Evolutionary conservation across 2,888 invertebrate genomes (phyloP).

Genomic region (Aethes cnicana): DNA sequence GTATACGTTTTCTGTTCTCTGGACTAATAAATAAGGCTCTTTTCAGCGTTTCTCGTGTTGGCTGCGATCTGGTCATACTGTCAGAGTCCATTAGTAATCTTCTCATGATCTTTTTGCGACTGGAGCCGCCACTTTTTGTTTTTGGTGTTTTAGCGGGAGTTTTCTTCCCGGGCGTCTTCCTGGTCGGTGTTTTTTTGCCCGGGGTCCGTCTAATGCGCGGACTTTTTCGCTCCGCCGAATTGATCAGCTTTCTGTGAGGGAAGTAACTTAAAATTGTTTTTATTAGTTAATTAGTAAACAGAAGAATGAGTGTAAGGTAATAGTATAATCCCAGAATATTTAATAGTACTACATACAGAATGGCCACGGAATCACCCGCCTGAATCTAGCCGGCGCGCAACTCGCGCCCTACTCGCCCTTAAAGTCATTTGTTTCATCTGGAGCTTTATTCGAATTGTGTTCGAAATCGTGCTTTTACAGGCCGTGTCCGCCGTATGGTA

Average conservation of each 20-base stretch:
- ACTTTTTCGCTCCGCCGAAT: slow-evolving; percentile 68
- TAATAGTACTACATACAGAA: no score
- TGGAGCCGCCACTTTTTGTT: slow-evolving; percentile 83
- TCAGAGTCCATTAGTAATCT: slow-evolving; percentile 71
- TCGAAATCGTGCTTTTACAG: no score
- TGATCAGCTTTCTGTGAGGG: slow-evolving; percentile 76
- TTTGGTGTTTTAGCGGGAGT: slow-evolving; percentile 82
- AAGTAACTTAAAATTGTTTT: slow-evolving; percentile 63
- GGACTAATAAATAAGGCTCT: slow-evolving; percentile 90
- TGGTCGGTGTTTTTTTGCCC: slow-evolving; percentile 65
- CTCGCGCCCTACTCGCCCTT: no score
- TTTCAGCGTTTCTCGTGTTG: slow-evolving; percentile 84
- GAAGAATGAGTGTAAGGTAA: slow-evolving; percentile 39
- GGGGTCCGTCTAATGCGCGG: slow-evolving; percentile 78
- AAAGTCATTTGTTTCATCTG: no score
- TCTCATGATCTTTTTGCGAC: slow-evolving; percentile 82
- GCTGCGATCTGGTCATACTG: slow-evolving; percentile 57
- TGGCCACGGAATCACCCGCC: no score
- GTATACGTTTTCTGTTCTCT: slow-evolving; percentile 64
- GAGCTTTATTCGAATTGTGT: no score
- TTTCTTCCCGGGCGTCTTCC: slow-evolving; percentile 76
- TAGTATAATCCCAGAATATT: no score
- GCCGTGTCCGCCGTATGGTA: no score
- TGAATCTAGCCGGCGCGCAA: no score
- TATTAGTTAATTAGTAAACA: slow-evolving; percentile 39